Evolutionary conservation across 1,140 invertebrate genomes (phyloP).

Genomic region (Tetramorium alpestre): DNA sequence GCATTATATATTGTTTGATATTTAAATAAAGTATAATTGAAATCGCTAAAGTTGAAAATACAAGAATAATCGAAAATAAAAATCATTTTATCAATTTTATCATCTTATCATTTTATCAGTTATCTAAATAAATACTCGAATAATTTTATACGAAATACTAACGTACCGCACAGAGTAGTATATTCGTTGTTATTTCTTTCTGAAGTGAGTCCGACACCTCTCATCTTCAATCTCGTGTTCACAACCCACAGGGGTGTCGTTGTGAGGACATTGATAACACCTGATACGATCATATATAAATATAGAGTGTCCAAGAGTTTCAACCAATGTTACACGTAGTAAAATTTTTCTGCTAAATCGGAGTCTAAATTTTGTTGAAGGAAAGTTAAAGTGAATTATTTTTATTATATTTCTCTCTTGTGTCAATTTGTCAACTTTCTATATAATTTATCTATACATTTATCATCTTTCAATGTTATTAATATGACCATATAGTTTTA

Average conservation of each 20-base stretch:
- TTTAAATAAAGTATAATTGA: neutral
- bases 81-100: no score
- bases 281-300: conserved; percentile 79
- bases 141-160: conserved; percentile 22
- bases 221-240: conserved; percentile 94
- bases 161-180: conserved; percentile 86
- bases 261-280: conserved; percentile 92
- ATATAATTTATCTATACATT: neutral
- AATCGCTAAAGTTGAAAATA: neutral
- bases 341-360: neutral
- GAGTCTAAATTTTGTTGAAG: neutral
- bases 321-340: neutral
- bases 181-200: conserved; percentile 81
- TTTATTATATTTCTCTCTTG: neutral
- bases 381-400: neutral
- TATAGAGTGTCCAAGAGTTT: neutral
- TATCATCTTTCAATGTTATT: neutral
- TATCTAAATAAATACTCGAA: neutral
- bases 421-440: neutral
- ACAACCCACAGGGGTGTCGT: conserved; percentile 97
- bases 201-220: conserved; percentile 82
- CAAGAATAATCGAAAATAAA: neutral
- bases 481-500: neutral
- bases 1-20: neutral
- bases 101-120: no score